A percentile compares a stretch with the other conserved stretches of the same genome.
These are phyloP conservation scores for Philhelius pedissequus DNA, from an alignment of 2,888 invertebrate species.

Conservation along the genomic window DNA sequence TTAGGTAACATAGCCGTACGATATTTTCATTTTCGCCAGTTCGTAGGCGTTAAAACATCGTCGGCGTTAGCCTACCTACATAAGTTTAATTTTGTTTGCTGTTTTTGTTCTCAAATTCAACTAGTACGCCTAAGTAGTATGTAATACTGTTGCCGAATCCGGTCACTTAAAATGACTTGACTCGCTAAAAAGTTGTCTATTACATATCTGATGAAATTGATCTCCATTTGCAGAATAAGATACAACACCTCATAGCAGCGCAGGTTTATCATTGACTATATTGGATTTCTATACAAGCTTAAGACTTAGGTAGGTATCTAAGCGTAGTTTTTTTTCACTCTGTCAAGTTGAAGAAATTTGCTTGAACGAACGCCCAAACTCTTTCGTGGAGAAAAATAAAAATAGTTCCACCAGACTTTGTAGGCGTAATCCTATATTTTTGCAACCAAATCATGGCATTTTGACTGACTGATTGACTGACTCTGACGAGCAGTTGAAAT, in stretches of 20 bases:
- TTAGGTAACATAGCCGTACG: slow-evolving; percentile 45
- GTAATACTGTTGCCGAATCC: slow-evolving; percentile 34
- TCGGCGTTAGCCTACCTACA: slow-evolving; percentile 52
- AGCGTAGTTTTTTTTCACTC: background rate
- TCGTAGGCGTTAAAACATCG: slow-evolving; percentile 55
- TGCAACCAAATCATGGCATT: background rate
- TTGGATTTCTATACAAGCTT: background rate
- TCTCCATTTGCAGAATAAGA: slow-evolving; percentile 1
- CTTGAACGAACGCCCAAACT: background rate
- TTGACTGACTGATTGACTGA: background rate
- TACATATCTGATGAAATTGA: slow-evolving; percentile 16
- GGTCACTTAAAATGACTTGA: slow-evolving; percentile 45
- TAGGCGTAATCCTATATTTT: slow-evolving; percentile 28
- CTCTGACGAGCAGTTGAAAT: slow-evolving; percentile 12
- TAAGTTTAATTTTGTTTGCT: background rate
- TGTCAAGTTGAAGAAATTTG: slow-evolving; percentile 5
- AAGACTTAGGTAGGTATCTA: background rate
- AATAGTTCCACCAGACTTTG: background rate
- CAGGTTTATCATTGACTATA: background rate
- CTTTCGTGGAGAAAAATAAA: background rate
- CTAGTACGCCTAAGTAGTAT: slow-evolving; percentile 2
- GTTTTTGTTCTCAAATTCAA: background rate
- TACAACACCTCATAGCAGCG: background rate
- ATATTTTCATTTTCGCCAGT: slow-evolving; percentile 26
- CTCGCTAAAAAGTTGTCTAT: slow-evolving; percentile 21